Evolutionary conservation across 1,140 invertebrate species (phyloP).

Genomic region (Anagrus nilaparvatae): DNA sequence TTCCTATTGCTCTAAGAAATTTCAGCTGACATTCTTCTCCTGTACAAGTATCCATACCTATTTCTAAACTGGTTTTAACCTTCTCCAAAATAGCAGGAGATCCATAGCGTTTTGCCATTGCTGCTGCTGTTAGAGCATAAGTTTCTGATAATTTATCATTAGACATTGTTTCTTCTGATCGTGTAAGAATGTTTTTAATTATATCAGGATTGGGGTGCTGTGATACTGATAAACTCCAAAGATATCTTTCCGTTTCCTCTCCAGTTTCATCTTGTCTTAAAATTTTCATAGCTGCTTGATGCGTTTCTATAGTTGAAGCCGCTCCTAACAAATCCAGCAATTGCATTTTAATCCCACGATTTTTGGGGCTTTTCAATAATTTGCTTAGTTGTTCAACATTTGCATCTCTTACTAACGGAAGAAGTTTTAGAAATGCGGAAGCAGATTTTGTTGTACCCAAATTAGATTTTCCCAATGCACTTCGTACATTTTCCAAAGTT

Average conservation of each 20-base stretch:
- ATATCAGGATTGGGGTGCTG: slow-evolving; percentile 40
- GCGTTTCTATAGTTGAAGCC: slow-evolving; percentile 52
- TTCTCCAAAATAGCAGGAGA: slow-evolving; percentile 29
- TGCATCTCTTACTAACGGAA: slow-evolving; percentile 48
- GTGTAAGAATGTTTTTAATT: slow-evolving; percentile 46
- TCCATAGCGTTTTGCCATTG: slow-evolving; percentile 45
- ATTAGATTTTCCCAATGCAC: slow-evolving; percentile 41
- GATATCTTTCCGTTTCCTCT: slow-evolving; percentile 58
- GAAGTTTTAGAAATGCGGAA: slow-evolving; percentile 49
- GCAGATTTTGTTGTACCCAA: slow-evolving; percentile 56
- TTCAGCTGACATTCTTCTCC: slow-evolving; percentile 47
- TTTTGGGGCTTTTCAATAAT: slow-evolving; percentile 42
- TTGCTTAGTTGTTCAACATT: slow-evolving; percentile 49
- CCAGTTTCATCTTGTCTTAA: slow-evolving; percentile 49
- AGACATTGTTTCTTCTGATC: slow-evolving; percentile 40
- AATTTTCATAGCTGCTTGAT: slow-evolving; percentile 56
- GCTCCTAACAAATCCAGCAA: slow-evolving; percentile 60
- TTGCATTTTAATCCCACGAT: slow-evolving; percentile 44
- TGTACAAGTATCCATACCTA: slow-evolving; percentile 44
- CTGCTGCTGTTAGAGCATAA: slow-evolving; percentile 51
- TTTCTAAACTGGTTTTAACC: slow-evolving; percentile 40
- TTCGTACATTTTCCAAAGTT: slow-evolving; percentile 44
- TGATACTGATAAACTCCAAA: slow-evolving; percentile 59
- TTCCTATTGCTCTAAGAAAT: slow-evolving; percentile 57
- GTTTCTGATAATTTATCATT: slow-evolving; percentile 54